Conservation (phyloP, 2,888 invertebrate species). For the Sinelater perroti region DNA sequence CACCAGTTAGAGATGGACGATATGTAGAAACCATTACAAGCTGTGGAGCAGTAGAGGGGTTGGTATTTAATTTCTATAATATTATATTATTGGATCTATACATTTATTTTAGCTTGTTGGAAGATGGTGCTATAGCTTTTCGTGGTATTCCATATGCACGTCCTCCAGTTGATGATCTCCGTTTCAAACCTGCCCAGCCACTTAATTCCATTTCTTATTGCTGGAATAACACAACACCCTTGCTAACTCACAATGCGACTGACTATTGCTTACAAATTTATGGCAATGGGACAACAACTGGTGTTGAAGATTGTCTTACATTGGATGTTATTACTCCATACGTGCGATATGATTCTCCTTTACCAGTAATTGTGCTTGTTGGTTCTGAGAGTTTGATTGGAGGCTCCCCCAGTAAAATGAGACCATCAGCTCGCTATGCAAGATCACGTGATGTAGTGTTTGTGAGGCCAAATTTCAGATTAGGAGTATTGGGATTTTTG, state of each 20-base stretch:
- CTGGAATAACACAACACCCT: slow-evolving; percentile 74
- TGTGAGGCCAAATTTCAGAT: slow-evolving; percentile 85
- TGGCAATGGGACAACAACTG: slow-evolving; percentile 71
- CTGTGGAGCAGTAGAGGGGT: slow-evolving; percentile 85
- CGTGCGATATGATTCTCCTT: slow-evolving; percentile 78
- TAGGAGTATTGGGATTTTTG: slow-evolving; percentile 73
- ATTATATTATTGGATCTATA: not conserved
- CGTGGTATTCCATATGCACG: slow-evolving; percentile 84
- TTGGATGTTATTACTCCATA: slow-evolving; percentile 85
- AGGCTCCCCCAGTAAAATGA: slow-evolving; percentile 74
- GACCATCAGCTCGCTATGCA: slow-evolving; percentile 81
- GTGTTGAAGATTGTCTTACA: slow-evolving; percentile 83
- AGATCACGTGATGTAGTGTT: slow-evolving; percentile 82
- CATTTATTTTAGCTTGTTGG: slow-evolving; percentile 66
- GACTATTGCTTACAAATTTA: slow-evolving; percentile 76
- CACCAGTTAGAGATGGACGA: slow-evolving; percentile 76
- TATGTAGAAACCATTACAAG: slow-evolving; percentile 77
- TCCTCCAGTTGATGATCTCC: slow-evolving; percentile 72
- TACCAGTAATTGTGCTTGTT: slow-evolving; percentile 84
- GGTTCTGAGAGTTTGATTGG: slow-evolving; percentile 83
- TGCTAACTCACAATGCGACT: slow-evolving; percentile 72
- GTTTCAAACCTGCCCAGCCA: slow-evolving; percentile 76
- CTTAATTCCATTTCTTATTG: slow-evolving; percentile 75
- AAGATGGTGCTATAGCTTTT: slow-evolving; percentile 82
- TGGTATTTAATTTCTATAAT: slow-evolving; percentile 44